These are phyloP conservation scores for Linnaemya vulpina DNA, from an alignment of 2,888 invertebrate genomes.

Conservation along the genomic window DNA sequence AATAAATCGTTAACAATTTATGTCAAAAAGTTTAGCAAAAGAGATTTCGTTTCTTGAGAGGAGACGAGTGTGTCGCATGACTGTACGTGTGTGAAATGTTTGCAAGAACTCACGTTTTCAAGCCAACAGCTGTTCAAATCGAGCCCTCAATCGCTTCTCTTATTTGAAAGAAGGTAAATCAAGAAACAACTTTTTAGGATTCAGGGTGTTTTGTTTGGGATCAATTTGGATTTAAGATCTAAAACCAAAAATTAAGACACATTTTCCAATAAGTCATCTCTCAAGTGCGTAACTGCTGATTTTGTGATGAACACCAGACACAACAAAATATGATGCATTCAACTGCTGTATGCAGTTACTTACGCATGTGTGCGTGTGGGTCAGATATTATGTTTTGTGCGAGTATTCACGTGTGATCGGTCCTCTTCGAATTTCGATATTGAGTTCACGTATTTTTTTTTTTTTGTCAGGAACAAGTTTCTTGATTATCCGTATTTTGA, in stretches of 20 bases:
- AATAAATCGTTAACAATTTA: constrained; percentile 64
- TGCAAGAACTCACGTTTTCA: constrained; percentile 24
- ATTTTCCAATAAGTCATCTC: constrained; percentile 34
- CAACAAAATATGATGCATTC: neutral
- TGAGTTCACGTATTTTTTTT: neutral
- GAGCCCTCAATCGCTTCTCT: constrained; percentile 40
- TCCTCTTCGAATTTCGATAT: neutral
- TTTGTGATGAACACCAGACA: constrained; percentile 11
- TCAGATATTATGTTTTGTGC: neutral
- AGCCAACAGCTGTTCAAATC: constrained; percentile 58
- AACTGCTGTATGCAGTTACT: too few relatives aligned
- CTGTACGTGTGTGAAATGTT: neutral
- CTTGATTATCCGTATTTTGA: neutral
- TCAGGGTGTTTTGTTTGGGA: constrained; percentile 48
- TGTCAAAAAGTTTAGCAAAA: constrained; percentile 68
- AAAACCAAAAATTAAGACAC: constrained; percentile 10
- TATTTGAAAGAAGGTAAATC: constrained; percentile 21
- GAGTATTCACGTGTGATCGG: neutral
- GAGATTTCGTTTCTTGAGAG: constrained; percentile 51
- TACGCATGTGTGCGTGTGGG: too few relatives aligned
- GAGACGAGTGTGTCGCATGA: too few relatives aligned
- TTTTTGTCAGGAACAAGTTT: neutral
- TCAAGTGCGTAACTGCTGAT: constrained; percentile 2
- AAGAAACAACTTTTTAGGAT: constrained; percentile 15
- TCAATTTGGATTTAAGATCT: constrained; percentile 39